Evolutionary conservation across 2,888 invertebrate species (phyloP).

Genomic region (Leucophora obtusa): DNA sequence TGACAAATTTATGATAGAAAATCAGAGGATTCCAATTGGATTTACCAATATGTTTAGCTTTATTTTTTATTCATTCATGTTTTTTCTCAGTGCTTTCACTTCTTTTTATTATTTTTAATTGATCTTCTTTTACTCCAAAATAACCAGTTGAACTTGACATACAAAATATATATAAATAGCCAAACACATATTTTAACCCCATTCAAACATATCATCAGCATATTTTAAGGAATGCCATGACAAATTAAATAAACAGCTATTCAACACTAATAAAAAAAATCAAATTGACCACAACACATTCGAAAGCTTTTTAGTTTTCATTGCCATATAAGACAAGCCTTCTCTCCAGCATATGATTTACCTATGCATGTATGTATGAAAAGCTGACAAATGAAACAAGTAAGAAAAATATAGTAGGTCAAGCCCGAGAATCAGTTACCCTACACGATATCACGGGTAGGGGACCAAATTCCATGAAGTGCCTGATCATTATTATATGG

Average conservation of each 20-base stretch:
- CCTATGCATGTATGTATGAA: no score
- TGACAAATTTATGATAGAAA: no score
- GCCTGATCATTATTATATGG: no score
- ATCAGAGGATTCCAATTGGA: no score
- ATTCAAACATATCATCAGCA: background rate
- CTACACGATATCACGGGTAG: no score
- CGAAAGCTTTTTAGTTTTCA: background rate
- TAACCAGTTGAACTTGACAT: slow-evolving; percentile 28
- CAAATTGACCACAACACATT: background rate
- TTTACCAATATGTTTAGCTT: background rate
- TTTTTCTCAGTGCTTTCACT: background rate
- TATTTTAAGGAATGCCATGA: background rate
- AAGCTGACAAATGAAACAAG: no score
- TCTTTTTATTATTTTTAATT: background rate
- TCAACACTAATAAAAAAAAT: background rate
- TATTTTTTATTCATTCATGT: background rate
- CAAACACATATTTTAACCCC: background rate
- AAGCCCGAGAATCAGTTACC: no score
- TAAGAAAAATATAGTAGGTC: no score
- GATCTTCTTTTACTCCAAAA: background rate
- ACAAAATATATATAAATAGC: background rate
- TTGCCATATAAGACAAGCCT: background rate
- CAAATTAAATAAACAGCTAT: background rate
- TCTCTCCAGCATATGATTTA: background rate
- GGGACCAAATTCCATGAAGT: no score